phyloP scores from a whole-genome alignment of 2,797 vertebrate genomes.

The Girardinus metallicus region DNA sequence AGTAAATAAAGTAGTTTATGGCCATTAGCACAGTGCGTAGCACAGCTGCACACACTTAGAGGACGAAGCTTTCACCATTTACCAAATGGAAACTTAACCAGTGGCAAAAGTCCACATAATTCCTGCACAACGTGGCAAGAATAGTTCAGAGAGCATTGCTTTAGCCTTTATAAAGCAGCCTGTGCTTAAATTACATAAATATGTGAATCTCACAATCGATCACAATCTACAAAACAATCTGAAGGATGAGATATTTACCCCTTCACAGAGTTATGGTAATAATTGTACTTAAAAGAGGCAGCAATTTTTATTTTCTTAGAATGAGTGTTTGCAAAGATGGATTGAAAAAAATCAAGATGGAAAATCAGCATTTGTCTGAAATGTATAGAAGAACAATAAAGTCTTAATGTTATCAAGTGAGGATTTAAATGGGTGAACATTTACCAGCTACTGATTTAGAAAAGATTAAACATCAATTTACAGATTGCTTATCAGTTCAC shows the following conservation, averaged over 20 bases:
- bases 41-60: neutral
- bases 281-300: neutral
- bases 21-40: too few relatives aligned
- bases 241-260: neutral
- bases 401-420: neutral
- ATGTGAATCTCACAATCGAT: neutral
- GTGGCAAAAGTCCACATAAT: neutral
- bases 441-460: neutral
- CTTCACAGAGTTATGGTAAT: neutral
- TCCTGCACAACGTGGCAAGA: neutral
- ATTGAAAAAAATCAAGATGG: neutral
- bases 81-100: neutral
- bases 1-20: too few relatives aligned
- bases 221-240: neutral
- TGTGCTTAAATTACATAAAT: neutral
- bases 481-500: neutral
- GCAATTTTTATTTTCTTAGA: neutral
- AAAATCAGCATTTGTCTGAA: neutral
- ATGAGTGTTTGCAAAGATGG: neutral
- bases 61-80: neutral
- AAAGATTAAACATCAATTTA: neutral
- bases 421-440: neutral
- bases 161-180: neutral
- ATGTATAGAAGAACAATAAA: neutral
- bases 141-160: neutral